Percentiles rank a stretch among this genome's conserved stretches.
Conservation (phyloP, 2,888 invertebrate species). For the Teinopalpus imperialis region DNA sequence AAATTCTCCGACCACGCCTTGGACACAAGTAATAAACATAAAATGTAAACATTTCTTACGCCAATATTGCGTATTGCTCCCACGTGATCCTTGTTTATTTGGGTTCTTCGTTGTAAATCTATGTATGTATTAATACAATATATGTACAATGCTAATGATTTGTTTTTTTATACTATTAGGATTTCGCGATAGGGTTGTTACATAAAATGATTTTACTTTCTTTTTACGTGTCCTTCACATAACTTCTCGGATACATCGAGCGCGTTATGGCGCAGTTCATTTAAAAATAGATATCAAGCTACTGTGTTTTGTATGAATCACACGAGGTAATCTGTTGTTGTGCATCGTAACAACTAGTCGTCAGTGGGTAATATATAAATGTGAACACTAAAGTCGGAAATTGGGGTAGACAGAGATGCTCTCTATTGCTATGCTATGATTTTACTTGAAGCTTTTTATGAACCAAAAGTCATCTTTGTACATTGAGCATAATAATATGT, state of each 20-base stretch:
- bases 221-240: no score
- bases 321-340: constrained; percentile 3
- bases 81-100: constrained; percentile 53
- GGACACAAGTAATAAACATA: constrained; percentile 48
- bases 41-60: constrained; percentile 58
- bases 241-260: not conserved
- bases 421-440: no score
- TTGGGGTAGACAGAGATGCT: no score
- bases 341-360: no score
- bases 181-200: no score
- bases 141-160: not conserved
- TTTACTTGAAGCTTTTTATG: no score
- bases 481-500: no score
- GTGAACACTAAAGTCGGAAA: no score
- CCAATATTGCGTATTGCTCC: constrained; percentile 47
- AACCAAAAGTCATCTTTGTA: no score
- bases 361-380: no score
- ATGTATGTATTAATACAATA: not conserved
- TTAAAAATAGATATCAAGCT: constrained; percentile 6
- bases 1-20: constrained; percentile 41
- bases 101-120: constrained; percentile 23
- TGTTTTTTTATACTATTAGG: no score
- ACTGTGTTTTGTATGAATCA: not conserved
- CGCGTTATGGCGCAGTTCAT: constrained; percentile 6
- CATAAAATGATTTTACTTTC: no score